A percentile compares a stretch with the other conserved stretches of the same genome.
These are phyloP conservation scores for Linnaemya tessellans DNA, from an alignment of 2,888 invertebrate species.

Conservation along the genomic window DNA sequence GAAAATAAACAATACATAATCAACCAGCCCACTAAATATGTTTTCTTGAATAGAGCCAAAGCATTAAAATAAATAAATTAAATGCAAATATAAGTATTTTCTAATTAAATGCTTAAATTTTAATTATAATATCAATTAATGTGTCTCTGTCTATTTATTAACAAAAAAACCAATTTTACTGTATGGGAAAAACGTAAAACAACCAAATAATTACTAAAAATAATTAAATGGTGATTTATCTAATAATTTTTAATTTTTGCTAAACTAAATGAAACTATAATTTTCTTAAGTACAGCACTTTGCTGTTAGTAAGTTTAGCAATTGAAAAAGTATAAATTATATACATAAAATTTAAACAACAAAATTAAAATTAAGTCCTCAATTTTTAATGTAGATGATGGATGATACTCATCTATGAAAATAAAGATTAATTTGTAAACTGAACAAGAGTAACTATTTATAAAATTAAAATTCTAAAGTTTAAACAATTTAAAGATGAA, in stretches of 20 bases:
- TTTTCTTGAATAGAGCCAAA: conserved; percentile 53
- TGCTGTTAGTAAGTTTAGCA: conserved; percentile 53
- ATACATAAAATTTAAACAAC: conserved; percentile 30
- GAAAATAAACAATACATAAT: conserved; percentile 68
- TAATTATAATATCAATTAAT: conserved; percentile 54
- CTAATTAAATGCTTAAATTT: conserved; percentile 56
- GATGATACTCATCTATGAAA: conserved; percentile 26
- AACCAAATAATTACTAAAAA: conserved; percentile 42
- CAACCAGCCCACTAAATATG: conserved; percentile 61
- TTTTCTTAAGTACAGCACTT: conserved; percentile 63
- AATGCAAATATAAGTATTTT: conserved; percentile 57
- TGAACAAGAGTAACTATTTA: conserved; percentile 65
- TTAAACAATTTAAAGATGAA: conserved; percentile 46
- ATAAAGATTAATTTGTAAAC: conserved; percentile 53
- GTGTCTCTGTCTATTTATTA: conserved; percentile 69
- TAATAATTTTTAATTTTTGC: conserved; percentile 37
- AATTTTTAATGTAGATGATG: conserved; percentile 52
- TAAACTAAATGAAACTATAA: conserved; percentile 47
- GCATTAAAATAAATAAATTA: conserved; percentile 43
- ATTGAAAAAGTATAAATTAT: conserved; percentile 47
- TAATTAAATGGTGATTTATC: conserved; percentile 39
- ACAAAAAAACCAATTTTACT: conserved; percentile 44
- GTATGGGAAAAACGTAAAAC: conserved; percentile 41
- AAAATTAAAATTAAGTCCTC: conserved; percentile 52
- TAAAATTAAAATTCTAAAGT: conserved; percentile 49